Percentiles rank a stretch among this genome's conserved stretches.
Conservation (phyloP, 1,140 invertebrate species). For the Bombus waltoni region DNA sequence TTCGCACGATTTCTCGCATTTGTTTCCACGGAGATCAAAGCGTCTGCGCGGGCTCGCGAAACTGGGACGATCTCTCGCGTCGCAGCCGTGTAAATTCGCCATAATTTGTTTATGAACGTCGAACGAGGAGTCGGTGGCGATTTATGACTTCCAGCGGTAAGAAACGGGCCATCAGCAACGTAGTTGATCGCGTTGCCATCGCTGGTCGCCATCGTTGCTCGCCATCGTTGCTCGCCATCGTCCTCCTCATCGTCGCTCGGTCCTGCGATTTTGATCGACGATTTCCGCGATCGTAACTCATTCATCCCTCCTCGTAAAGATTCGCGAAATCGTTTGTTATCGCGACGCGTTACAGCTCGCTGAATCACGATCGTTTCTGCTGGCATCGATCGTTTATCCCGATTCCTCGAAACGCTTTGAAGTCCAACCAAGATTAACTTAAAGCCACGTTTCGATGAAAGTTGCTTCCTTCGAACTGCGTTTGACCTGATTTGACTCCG, state of each 20-base stretch:
- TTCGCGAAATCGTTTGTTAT: slow-evolving; percentile 18
- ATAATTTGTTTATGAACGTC: slow-evolving; percentile 46
- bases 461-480: not conserved
- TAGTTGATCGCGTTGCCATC: not conserved
- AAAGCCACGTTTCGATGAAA: not conserved
- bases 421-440: not conserved
- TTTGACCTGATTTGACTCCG: not conserved
- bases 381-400: not conserved
- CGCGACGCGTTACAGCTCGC: not conserved
- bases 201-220: not conserved
- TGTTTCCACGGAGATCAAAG: slow-evolving; percentile 20
- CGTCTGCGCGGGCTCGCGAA: not conserved
- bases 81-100: slow-evolving; percentile 28
- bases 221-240: slow-evolving; percentile 10
- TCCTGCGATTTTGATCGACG: slow-evolving; percentile 51
- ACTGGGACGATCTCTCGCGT: slow-evolving; percentile 10
- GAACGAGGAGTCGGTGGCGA: slow-evolving; percentile 16
- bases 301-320: slow-evolving; percentile 18
- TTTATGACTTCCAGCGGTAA: slow-evolving; percentile 38
- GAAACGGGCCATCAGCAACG: slow-evolving; percentile 13
- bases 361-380: not conserved
- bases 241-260: not conserved
- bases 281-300: slow-evolving; percentile 52
- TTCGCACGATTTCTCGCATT: not conserved
- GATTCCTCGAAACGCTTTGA: slow-evolving; percentile 13